These are phyloP conservation scores for Oryctolagus cuniculus DNA, from an alignment of 2,113 vertebrate species.

Conservation along the genomic window DNA sequence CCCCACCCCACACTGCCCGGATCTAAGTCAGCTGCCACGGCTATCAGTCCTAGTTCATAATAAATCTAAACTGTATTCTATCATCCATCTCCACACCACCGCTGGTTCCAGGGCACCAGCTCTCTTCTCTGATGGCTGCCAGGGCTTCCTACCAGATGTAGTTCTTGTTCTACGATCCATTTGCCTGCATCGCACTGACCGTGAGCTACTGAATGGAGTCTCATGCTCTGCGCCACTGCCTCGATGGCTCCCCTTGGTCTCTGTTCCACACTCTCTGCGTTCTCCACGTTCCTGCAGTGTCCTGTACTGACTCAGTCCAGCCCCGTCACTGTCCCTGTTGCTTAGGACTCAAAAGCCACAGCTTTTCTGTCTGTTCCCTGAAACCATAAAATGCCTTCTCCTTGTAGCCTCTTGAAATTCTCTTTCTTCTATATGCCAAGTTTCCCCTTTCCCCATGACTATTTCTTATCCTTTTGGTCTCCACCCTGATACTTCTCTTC, in stretches of 20 bases:
- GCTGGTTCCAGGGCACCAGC: not conserved
- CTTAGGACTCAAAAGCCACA: not conserved
- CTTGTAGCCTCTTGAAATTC: not conserved
- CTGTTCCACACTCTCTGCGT: rapidly evolving
- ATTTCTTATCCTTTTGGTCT: not conserved
- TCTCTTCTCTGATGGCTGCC: not conserved
- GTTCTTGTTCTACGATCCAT: not conserved
- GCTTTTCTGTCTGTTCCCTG: not conserved
- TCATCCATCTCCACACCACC: too few relatives aligned
- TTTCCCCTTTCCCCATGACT: not conserved
- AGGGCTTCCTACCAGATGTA: not conserved
- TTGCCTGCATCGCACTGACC: too few relatives aligned
- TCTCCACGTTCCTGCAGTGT: not conserved
- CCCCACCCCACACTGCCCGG: not conserved
- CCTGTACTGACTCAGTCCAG: not conserved
- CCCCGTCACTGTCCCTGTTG: too few relatives aligned
- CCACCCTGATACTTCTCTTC: not conserved
- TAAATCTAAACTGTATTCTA: not conserved
- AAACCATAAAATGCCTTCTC: not conserved
- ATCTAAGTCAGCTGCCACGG: not conserved
- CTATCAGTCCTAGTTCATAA: not conserved
- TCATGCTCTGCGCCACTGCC: not conserved
- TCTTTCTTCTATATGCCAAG: not conserved
- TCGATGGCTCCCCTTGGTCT: not conserved
- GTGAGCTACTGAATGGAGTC: not conserved